Base-by-base conservation (phyloP, 2,888 invertebrate species). In the Plagiodera versicolora region DNA sequence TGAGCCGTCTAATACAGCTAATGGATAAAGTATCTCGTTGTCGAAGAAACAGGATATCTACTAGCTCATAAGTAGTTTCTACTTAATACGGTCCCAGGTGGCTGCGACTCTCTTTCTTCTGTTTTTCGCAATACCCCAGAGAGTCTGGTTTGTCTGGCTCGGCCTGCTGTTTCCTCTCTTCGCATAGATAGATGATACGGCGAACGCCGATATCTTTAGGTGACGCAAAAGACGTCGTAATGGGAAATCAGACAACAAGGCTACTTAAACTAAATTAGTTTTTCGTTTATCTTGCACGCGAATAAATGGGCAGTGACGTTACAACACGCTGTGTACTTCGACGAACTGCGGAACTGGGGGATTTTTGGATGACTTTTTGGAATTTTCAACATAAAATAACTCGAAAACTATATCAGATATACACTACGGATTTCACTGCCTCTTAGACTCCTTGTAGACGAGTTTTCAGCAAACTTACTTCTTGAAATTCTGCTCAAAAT, bases 31-130 rank as follows among this genome's bases (percentile, higher is more conserved):
- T 47, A 47, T 53, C 45, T 47, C 52, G 47, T 30, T 48, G 58
- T 53, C 54, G 58, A 58, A 46, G 57, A 55, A 55, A 61, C 58
- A 32, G 50, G 58, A 61, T 58, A n/a, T n/a, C n/a, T n/a, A 58
- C 62, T 30, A 20, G 39, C 53, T 53, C 35, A 53, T 53, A n/a
- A 39, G 39, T 39, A 53, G 44, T 52, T 28, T 44, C 16, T 44
- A 19, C 32, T 52, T 62, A 56, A 62, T 56, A 19, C 44, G 56
- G 58, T 62, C 62, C 58, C 62, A 62, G 58, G 56, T 58, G 62
- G 56, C 47, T 55, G 49, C 61, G 39, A 39, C 39, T 39, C 14
- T n/a, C 39, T 44, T 62, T 55, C 48, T 56, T 56, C 45, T 57
- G 44, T 55, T 48, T 62, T 61, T 30, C 24, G 44, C 53, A 53